Percentiles rank a stretch among this genome's conserved stretches.
Evolutionary conservation across 2,888 invertebrate genomes (phyloP).

Genomic region (Phorcus lineatus): DNA sequence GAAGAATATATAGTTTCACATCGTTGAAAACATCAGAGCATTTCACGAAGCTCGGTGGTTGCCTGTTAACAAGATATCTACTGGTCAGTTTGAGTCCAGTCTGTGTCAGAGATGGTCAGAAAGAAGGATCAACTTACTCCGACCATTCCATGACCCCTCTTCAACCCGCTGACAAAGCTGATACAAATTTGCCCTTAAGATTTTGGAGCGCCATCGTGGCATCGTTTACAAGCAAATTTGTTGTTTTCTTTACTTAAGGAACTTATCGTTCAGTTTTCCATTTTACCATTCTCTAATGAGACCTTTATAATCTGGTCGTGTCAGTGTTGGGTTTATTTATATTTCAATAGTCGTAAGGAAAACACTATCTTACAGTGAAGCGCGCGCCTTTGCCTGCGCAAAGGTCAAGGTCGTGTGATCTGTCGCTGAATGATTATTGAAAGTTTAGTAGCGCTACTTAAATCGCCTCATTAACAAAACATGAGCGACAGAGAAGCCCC

Average conservation of each 20-base stretch:
- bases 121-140: not conserved
- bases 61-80: too few species aligned
- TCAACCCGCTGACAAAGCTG: not conserved
- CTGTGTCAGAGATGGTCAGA: too few species aligned
- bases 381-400: not conserved
- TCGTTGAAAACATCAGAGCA: too few species aligned
- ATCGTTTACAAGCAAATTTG: not conserved
- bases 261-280: constrained; percentile 6
- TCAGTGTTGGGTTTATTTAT: constrained; percentile 11
- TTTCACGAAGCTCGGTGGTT: too few species aligned
- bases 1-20: too few species aligned
- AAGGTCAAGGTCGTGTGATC: not conserved
- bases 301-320: constrained; percentile 17
- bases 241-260: constrained; percentile 9
- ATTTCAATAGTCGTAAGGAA: constrained; percentile 14
- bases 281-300: constrained; percentile 12
- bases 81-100: too few species aligned
- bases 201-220: not conserved
- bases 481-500: not conserved
- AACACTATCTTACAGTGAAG: not conserved
- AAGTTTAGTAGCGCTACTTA: constrained; percentile 20
- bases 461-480: constrained; percentile 23
- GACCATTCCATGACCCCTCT: constrained; percentile 14
- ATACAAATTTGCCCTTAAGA: not conserved
- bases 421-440: not conserved